phyloP scores from a whole-genome alignment of 2,113 vertebrate genomes.

The Bagarius yarrelli region DNA sequence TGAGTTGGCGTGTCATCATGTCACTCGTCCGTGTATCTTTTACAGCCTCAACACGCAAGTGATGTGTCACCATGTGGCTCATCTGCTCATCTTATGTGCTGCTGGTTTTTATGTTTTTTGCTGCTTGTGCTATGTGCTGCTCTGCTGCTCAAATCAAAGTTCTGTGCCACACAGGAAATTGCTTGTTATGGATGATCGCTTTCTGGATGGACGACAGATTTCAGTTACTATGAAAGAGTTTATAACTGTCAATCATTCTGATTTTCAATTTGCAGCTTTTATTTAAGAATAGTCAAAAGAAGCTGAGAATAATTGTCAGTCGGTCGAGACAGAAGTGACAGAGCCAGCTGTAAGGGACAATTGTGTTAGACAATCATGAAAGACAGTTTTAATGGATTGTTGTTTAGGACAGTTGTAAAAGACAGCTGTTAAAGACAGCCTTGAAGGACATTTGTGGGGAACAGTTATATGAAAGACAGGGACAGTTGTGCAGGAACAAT shows the following conservation, averaged over 20 bases:
- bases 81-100: not conserved
- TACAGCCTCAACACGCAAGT: not conserved
- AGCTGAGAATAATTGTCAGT: too few species aligned
- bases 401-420: too few species aligned
- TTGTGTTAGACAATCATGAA: too few species aligned
- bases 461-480: too few species aligned
- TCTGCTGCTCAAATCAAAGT: not conserved
- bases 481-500: too few species aligned
- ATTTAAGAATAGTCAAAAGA: not conserved
- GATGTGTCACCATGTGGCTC: slow-evolving; percentile 9
- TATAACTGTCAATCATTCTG: not conserved
- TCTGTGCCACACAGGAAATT: not conserved
- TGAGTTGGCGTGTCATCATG: not conserved
- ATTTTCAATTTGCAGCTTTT: not conserved
- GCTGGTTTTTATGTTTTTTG: not conserved
- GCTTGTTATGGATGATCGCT: not conserved
- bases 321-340: too few species aligned
- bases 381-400: too few species aligned
- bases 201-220: too few species aligned
- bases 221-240: not conserved
- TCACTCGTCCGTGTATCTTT: not conserved
- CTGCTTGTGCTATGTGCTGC: not conserved
- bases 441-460: too few species aligned
- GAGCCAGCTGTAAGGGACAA: too few species aligned
- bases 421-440: too few species aligned